phyloP scores from a whole-genome alignment of 2,888 invertebrate species.

The Hoplodrina blanda region DNA sequence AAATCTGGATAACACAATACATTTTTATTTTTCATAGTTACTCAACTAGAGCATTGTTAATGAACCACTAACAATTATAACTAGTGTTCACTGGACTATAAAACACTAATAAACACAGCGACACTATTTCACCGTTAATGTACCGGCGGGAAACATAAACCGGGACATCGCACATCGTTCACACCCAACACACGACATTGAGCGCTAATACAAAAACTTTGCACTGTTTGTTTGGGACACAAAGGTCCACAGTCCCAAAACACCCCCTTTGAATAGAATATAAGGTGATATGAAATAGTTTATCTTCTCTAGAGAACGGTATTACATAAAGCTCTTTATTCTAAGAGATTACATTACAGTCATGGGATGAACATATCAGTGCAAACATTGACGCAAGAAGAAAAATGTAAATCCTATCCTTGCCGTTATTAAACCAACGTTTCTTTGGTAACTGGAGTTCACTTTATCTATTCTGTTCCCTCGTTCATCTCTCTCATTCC shows the following conservation, averaged over 20 bases:
- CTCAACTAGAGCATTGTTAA: conserved; percentile 44
- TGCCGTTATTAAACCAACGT: conserved; percentile 18
- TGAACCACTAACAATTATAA: conserved; percentile 53
- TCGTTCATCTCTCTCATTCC: conserved; percentile 14
- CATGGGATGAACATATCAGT: conserved; percentile 32
- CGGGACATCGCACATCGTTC: conserved; percentile 56
- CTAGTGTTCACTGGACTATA: conserved; percentile 49
- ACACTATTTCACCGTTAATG: conserved; percentile 65
- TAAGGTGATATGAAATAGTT: conserved; percentile 14
- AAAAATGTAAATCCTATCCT: conserved; percentile 34
- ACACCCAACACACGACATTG: conserved; percentile 61
- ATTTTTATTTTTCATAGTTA: conserved; percentile 43
- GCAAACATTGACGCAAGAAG: conserved; percentile 21
- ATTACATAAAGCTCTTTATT: conserved; percentile 23
- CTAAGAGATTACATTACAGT: conserved; percentile 13
- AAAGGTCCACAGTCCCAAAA: conserved; percentile 38
- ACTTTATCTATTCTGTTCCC: conserved; percentile 18
- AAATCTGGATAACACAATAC: conserved; percentile 26
- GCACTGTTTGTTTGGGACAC: conserved; percentile 51
- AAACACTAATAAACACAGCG: conserved; percentile 66
- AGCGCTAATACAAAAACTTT: conserved; percentile 58
- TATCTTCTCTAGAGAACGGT: conserved; percentile 8
- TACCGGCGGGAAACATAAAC: conserved; percentile 69
- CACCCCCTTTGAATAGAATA: conserved; percentile 22
- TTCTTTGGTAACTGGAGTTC: conserved; percentile 15